phyloP scores from a whole-genome alignment of 2,797 vertebrate species.

The Sandelia bainsii region DNA sequence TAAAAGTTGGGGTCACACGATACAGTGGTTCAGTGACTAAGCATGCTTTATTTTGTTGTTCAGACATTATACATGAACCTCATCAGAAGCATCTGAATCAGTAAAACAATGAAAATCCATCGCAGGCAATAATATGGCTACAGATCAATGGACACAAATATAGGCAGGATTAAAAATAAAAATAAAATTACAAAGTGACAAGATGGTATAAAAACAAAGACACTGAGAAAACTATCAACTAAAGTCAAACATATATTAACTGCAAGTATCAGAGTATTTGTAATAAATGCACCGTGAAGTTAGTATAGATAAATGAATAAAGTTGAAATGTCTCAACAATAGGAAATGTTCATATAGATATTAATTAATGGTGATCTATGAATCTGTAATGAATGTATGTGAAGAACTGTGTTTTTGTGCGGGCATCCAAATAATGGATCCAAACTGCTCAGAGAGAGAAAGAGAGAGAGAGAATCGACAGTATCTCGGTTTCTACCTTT shows the following conservation, averaged over 20 bases:
- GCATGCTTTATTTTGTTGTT: conserved; percentile 84
- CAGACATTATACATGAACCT: conserved; percentile 68
- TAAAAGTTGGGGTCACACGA: conserved; percentile 40
- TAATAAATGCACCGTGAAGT: conserved; percentile 13
- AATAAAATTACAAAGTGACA: conserved; percentile 10
- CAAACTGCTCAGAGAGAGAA: conserved; percentile 5
- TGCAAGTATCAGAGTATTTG: conserved; percentile 13
- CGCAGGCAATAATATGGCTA: conserved; percentile 68
- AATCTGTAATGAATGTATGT: conserved; percentile 16
- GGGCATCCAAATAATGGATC: neutral
- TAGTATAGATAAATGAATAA: conserved; percentile 6
- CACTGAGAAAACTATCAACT: conserved; percentile 15
- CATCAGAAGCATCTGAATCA: conserved; percentile 58
- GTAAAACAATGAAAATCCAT: conserved; percentile 64
- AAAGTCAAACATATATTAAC: conserved; percentile 17
- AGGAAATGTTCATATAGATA: neutral
- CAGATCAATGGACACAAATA: conserved; percentile 37
- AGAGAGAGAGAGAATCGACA: neutral
- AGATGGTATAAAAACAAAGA: conserved; percentile 35
- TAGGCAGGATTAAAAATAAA: conserved; percentile 26
- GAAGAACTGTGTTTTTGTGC: conserved; percentile 31
- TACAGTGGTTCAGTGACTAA: conserved; percentile 58
- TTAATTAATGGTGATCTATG: neutral
- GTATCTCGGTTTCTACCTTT: neutral
- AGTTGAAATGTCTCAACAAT: neutral